phyloP scores from a whole-genome alignment of 2,797 vertebrate genomes.

The Sebastes melanostomus region DNA sequence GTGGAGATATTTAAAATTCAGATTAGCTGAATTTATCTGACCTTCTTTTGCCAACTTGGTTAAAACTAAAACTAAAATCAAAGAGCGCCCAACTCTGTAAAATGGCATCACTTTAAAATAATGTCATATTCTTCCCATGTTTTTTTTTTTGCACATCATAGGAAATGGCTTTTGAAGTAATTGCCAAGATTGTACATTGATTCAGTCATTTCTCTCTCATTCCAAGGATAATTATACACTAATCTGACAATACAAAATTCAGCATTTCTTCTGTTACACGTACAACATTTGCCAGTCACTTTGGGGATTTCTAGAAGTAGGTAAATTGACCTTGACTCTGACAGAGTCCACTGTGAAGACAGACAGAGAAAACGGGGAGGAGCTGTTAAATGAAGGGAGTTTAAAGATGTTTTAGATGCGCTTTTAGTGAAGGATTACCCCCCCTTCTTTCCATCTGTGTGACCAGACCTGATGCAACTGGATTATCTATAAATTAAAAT shows the following conservation, averaged over 20 bases:
- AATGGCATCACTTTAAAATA: background rate
- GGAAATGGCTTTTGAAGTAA: background rate
- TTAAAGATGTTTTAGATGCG: conserved; percentile 32
- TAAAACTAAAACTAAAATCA: conserved; percentile 28
- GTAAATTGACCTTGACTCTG: conserved; percentile 37
- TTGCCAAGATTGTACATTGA: background rate
- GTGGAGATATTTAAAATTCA: background rate
- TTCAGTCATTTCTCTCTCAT: background rate
- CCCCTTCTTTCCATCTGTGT: conserved; percentile 59
- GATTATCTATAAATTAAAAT: conserved; percentile 78
- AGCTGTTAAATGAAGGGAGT: conserved; percentile 51
- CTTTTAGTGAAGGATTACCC: conserved; percentile 65
- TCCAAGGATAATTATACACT: background rate
- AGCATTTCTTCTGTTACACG: conserved; percentile 18
- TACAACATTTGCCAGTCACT: background rate
- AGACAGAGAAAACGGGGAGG: conserved; percentile 8
- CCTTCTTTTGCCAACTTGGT: background rate
- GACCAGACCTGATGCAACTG: conserved; percentile 76
- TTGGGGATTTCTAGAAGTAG: conserved; percentile 11
- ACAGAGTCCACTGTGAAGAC: conserved; percentile 63
- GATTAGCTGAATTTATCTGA: background rate
- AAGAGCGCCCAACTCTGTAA: conserved; percentile 27
- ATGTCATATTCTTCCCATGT: background rate
- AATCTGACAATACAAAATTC: background rate
- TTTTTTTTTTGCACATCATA: conserved; percentile 31